These are phyloP conservation scores for Coregonus suidteri DNA, from an alignment of 2,797 vertebrate species.

Conservation along the genomic window DNA sequence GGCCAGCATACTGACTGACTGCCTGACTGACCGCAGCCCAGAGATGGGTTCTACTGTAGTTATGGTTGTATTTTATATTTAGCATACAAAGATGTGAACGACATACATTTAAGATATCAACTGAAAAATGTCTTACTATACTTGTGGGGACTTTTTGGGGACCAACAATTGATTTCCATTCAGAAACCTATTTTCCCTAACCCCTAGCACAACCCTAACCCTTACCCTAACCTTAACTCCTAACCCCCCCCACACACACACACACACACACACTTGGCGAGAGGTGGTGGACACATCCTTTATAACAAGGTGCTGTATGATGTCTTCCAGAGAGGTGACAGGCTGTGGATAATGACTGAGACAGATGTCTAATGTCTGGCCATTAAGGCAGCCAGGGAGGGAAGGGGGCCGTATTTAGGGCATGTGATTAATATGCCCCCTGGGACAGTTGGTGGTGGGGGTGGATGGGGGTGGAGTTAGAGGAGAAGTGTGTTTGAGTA, in stretches of 20 bases:
- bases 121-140: neutral
- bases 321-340: conserved; percentile 54
- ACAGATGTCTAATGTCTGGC: conserved; percentile 70
- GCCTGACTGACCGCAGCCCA: neutral
- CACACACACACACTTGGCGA: neutral
- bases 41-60: too few species aligned
- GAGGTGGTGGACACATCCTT: conserved; percentile 43
- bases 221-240: too few species aligned
- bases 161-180: too few species aligned
- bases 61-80: too few species aligned
- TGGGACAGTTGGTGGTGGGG: conserved; percentile 63
- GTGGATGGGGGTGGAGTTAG: conserved; percentile 36
- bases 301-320: conserved; percentile 47
- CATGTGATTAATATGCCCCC: conserved; percentile 64
- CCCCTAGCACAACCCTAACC: too few species aligned
- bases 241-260: neutral
- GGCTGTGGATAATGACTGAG: conserved; percentile 51
- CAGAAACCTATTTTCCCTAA: too few species aligned
- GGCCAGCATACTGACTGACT: neutral
- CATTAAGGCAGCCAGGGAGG: conserved; percentile 33
- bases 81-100: too few species aligned
- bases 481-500: neutral
- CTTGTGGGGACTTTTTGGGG: too few species aligned
- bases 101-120: too few species aligned
- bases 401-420: conserved; percentile 37